Conservation (phyloP, 1,140 invertebrate species). For the Philopotamus ludificatus region DNA sequence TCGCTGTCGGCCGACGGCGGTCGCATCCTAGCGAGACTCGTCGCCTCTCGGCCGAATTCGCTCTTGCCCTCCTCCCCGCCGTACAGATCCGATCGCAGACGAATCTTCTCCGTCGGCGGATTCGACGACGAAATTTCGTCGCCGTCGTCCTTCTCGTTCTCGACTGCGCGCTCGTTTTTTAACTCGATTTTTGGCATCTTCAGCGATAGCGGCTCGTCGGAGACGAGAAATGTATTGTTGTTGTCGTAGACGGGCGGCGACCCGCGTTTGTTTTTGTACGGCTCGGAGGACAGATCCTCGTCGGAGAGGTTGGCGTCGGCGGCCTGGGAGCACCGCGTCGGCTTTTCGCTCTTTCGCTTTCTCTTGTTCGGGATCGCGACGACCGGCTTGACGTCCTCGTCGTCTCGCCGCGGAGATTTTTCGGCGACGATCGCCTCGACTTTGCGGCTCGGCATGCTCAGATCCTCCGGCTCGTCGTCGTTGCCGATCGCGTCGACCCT, state of each 20-base stretch:
- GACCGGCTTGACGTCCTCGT: slow-evolving; percentile 49
- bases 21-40: slow-evolving; percentile 52
- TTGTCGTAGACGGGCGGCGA: slow-evolving; percentile 45
- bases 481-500: slow-evolving; percentile 39
- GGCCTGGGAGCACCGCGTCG: slow-evolving; percentile 74
- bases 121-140: slow-evolving; percentile 46
- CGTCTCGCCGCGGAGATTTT: slow-evolving; percentile 53
- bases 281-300: slow-evolving; percentile 57
- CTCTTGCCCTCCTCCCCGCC: slow-evolving; percentile 53
- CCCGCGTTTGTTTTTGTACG: slow-evolving; percentile 50
- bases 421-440: slow-evolving; percentile 63
- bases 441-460: slow-evolving; percentile 64
- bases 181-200: slow-evolving; percentile 56
- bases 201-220: slow-evolving; percentile 60
- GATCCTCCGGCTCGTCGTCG: slow-evolving; percentile 64
- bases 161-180: slow-evolving; percentile 1
- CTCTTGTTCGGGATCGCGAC: slow-evolving; percentile 61
- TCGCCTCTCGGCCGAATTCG: slow-evolving; percentile 48
- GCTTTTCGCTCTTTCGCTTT: slow-evolving; percentile 86
- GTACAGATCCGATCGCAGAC: slow-evolving; percentile 54
- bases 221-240: slow-evolving; percentile 40
- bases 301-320: slow-evolving; percentile 63
- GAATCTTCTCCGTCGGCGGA: slow-evolving; percentile 50
- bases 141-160: slow-evolving; percentile 34
- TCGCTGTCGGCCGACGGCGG: slow-evolving; percentile 59